These are phyloP conservation scores for Drosophila testacea DNA, from an alignment of 2,888 invertebrate species.

Conservation along the genomic window DNA sequence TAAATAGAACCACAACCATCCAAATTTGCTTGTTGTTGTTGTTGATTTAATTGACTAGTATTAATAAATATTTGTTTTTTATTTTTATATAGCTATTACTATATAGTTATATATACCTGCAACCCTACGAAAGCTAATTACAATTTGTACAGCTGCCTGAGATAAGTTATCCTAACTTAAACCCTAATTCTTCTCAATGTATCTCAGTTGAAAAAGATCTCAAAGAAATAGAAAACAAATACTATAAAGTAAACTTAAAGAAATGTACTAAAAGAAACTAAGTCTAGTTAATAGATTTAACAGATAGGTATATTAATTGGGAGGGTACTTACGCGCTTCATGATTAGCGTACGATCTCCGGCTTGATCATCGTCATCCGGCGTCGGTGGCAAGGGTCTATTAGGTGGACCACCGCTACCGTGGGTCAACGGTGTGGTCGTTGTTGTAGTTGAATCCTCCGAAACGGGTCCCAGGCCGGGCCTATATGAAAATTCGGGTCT, in stretches of 20 bases:
- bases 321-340: constrained; percentile 93
- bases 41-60: constrained; percentile 63
- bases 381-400: constrained; percentile 96
- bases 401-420: constrained; percentile 91
- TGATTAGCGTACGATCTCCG: constrained; percentile 95
- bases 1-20: constrained; percentile 85
- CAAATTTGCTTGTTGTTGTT: constrained; percentile 36
- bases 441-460: constrained; percentile 85
- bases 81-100: constrained; percentile 21
- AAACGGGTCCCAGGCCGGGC: constrained; percentile 89
- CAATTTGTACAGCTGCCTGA: constrained; percentile 70
- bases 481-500: constrained; percentile 94
- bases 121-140: constrained; percentile 73
- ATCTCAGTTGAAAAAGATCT: constrained; percentile 52
- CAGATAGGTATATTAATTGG: constrained; percentile 1
- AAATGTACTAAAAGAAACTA: constrained; percentile 54
- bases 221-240: constrained; percentile 32
- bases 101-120: constrained; percentile 45
- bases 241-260: constrained; percentile 44
- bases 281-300: constrained; percentile 20
- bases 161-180: constrained; percentile 4
- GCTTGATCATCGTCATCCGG: constrained; percentile 95
- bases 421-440: constrained; percentile 82
- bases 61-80: constrained; percentile 40
- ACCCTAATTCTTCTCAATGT: constrained; percentile 20